These are phyloP conservation scores for Amblyopsis hoosieri DNA, from an alignment of 2,797 vertebrate genomes.

Conservation along the genomic window DNA sequence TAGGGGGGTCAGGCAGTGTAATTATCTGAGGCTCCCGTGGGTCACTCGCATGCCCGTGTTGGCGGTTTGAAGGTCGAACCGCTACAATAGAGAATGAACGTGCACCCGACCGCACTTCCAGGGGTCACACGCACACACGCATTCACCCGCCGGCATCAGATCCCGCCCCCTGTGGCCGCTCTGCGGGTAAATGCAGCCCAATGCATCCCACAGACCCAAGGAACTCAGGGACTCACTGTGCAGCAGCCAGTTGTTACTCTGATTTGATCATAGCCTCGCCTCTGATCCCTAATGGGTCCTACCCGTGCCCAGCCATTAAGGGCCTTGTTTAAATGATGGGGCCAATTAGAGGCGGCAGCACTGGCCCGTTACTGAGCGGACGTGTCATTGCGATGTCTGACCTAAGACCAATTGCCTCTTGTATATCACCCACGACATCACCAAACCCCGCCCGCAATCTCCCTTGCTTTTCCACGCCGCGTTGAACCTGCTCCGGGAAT, in stretches of 20 bases:
- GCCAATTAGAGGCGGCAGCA: slow-evolving; percentile 22
- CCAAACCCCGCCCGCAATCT: neutral
- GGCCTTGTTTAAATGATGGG: slow-evolving; percentile 21
- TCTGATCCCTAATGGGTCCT: slow-evolving; percentile 23
- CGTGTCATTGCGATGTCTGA: slow-evolving; percentile 15
- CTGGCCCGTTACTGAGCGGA: neutral
- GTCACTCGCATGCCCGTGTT: slow-evolving; percentile 74
- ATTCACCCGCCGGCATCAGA: slow-evolving; percentile 16
- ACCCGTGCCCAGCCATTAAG: slow-evolving; percentile 17
- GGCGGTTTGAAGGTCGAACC: slow-evolving; percentile 84
- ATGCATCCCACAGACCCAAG: slow-evolving; percentile 39
- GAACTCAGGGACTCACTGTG: slow-evolving; percentile 13
- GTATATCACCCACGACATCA: slow-evolving; percentile 28
- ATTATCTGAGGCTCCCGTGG: slow-evolving; percentile 80
- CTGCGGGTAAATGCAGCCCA: slow-evolving; percentile 25
- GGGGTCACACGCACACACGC: neutral
- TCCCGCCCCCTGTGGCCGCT: neutral
- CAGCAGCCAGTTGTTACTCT: slow-evolving; percentile 51
- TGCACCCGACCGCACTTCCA: slow-evolving; percentile 44
- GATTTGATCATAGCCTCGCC: slow-evolving; percentile 52
- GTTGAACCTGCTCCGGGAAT: slow-evolving; percentile 10
- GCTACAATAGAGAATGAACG: slow-evolving; percentile 84
- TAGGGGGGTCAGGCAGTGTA: slow-evolving; percentile 73
- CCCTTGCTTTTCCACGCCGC: slow-evolving; percentile 5
- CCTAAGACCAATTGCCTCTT: neutral